These are phyloP conservation scores for Drosophila malerkotliana DNA, from an alignment of 1,140 invertebrate species.

Conservation along the genomic window DNA sequence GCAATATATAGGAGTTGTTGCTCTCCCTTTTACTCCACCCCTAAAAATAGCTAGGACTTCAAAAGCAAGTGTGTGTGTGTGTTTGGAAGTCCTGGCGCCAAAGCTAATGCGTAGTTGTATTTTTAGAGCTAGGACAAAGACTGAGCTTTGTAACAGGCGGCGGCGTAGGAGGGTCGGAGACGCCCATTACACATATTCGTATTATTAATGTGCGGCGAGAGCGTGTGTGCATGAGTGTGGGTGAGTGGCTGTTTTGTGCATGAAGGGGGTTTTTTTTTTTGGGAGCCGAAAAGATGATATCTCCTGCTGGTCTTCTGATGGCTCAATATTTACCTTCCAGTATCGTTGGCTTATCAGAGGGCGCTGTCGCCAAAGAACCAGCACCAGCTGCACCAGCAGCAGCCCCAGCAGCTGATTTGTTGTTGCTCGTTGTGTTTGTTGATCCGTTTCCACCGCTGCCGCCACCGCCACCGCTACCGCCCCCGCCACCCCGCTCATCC, in stretches of 20 bases:
- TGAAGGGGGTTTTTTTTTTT: not conserved
- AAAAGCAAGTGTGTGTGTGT: not conserved
- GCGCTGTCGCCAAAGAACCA: slow-evolving; percentile 6
- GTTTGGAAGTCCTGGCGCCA: slow-evolving; percentile 32
- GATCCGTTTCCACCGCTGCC: slow-evolving; percentile 18
- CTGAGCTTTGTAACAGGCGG: not conserved
- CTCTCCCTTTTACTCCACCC: slow-evolving; percentile 16
- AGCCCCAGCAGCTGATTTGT: slow-evolving; percentile 44
- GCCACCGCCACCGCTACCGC: slow-evolving; percentile 11
- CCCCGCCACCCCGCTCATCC: slow-evolving; percentile 63
- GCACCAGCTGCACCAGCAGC: slow-evolving; percentile 17
- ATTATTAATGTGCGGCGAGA: not conserved
- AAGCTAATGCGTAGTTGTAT: slow-evolving; percentile 50
- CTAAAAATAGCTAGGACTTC: slow-evolving; percentile 22
- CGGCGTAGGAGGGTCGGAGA: not conserved
- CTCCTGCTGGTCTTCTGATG: slow-evolving; percentile 6
- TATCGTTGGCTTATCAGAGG: slow-evolving; percentile 65
- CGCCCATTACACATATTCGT: slow-evolving; percentile 23
- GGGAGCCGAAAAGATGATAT: not conserved
- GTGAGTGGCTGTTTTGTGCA: slow-evolving; percentile 1
- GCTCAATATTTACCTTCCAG: slow-evolving; percentile 67
- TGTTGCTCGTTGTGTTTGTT: slow-evolving; percentile 16
- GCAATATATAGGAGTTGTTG: slow-evolving; percentile 1
- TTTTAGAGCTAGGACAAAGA: slow-evolving; percentile 32
- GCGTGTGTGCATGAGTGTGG: slow-evolving; percentile 8